Base-by-base conservation (phyloP, 2,888 invertebrate genomes). In the Unio pictorum region DNA sequence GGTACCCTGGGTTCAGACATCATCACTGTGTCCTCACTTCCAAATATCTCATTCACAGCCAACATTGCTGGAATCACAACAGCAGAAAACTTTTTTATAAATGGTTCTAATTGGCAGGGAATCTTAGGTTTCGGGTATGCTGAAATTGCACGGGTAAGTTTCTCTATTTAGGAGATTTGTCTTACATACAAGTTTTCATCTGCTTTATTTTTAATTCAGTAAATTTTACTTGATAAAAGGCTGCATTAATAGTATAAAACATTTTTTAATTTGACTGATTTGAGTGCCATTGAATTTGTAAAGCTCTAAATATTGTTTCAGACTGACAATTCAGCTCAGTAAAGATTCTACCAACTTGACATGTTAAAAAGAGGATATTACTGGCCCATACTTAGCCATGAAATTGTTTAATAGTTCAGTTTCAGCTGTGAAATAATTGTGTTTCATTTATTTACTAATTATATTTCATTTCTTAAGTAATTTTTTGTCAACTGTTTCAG, bases 101-200 rank as follows among this genome's bases (percentile, higher is more conserved):
- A 92, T 83, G 92, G 92, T 8, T 92, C 93, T 6, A 91, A 92
- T 71, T 93, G 93, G 93, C 93, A 93, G 91, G 91, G 93, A 68
- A 92, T 93, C 60, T 87, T 93, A 26, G 93, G 93, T 3, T 81
- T 93, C 59, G 93, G 92, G 1, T 93, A 93, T 75, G 78, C 81
- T 60, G 81, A 78, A 55, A 85, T 89, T 60, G 82, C 88, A 26
- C 62, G 85, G 80, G 89, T 89, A 77, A 76, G 81, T 66, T 55
- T 1, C 34, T 30, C 17, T 23, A 3, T 59, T 15, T 45, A 59
- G 8, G 59, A 59, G 26, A 17, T 59, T 59, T 26, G 59, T 26
- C 18, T 26, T 26, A 59, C 18, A 17, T 59, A 28, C 28, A 28
- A 59, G 26, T 59, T 59, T 59, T 59, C 59, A 59, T 15, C 59